A percentile compares a stretch with the other conserved stretches of the same genome.
Conservation (phyloP, 2,888 invertebrate genomes). For the Isotomurus palustris region DNA sequence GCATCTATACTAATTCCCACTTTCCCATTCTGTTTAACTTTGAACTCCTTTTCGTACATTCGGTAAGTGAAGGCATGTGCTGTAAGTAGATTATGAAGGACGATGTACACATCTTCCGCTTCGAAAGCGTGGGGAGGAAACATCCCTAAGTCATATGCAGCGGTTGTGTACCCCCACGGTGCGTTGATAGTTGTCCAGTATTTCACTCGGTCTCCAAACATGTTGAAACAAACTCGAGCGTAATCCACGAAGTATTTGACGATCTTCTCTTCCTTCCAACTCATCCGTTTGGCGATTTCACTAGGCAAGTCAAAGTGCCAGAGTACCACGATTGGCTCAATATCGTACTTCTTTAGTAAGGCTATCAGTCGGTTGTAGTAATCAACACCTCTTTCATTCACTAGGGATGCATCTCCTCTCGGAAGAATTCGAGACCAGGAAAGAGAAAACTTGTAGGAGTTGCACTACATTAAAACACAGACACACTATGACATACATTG, state of each 20-base stretch:
- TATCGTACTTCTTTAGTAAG: conserved; percentile 59
- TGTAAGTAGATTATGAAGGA: conserved; percentile 3
- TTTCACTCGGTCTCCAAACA: conserved; percentile 54
- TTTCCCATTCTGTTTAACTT: conserved; percentile 25
- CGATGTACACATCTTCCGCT: neutral
- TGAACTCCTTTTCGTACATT: conserved; percentile 46
- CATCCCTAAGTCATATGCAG: neutral
- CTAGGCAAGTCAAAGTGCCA: conserved; percentile 66
- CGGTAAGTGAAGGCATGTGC: conserved; percentile 47
- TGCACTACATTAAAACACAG: too few species aligned
- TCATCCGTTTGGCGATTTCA: conserved; percentile 49
- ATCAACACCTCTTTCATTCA: conserved; percentile 65
- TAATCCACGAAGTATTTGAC: conserved; percentile 55
- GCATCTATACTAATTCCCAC: conserved; percentile 27
- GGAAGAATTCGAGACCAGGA: conserved; percentile 63
- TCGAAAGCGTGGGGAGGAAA: neutral
- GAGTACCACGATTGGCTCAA: conserved; percentile 61
- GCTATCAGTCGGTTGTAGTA: conserved; percentile 73
- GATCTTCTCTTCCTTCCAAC: conserved; percentile 51
- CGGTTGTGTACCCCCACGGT: neutral
- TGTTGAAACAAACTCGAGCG: conserved; percentile 52
- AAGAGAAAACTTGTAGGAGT: conserved; percentile 50
- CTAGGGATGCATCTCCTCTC: conserved; percentile 60
- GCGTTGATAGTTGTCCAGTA: conserved; percentile 32
- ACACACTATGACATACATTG: too few species aligned